phyloP scores from a whole-genome alignment of 2,888 invertebrate genomes.

The Lepidocyrtoides sp. region DNA sequence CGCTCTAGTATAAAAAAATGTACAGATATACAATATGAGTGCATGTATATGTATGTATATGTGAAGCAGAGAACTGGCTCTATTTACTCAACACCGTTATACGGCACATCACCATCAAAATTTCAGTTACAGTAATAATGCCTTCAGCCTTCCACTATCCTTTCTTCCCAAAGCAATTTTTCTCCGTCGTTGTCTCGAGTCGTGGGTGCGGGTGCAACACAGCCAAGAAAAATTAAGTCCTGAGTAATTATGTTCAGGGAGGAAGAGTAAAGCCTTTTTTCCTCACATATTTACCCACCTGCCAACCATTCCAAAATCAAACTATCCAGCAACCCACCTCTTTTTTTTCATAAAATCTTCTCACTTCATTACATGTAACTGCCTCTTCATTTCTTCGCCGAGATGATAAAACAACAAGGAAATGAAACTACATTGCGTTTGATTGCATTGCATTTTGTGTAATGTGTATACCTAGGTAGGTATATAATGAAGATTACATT shows the following conservation, averaged over 20 bases:
- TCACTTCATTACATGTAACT: slow-evolving; percentile 65
- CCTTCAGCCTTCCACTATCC: background rate
- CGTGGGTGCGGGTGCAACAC: slow-evolving; percentile 18
- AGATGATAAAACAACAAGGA: slow-evolving; percentile 27
- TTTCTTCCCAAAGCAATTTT: slow-evolving; percentile 51
- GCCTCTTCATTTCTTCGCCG: slow-evolving; percentile 13
- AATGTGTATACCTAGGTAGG: background rate
- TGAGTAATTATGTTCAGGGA: slow-evolving; percentile 72
- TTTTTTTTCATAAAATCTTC: slow-evolving; percentile 34
- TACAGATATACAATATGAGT: background rate
- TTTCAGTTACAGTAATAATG: slow-evolving; percentile 33
- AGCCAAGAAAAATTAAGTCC: slow-evolving; percentile 74
- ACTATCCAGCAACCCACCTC: slow-evolving; percentile 50
- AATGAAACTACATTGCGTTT: background rate
- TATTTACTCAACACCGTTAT: background rate
- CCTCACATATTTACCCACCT: slow-evolving; percentile 25
- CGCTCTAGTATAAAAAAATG: background rate
- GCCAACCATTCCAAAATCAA: slow-evolving; percentile 15
- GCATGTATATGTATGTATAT: no score
- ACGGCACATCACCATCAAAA: background rate
- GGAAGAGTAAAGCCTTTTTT: slow-evolving; percentile 44
- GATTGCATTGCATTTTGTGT: slow-evolving; percentile 7
- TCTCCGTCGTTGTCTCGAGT: slow-evolving; percentile 42
- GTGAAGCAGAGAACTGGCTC: background rate
- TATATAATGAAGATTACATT: slow-evolving; percentile 4